Conservation (phyloP, 2,888 invertebrate species). For the Rotaria socialis region DNA sequence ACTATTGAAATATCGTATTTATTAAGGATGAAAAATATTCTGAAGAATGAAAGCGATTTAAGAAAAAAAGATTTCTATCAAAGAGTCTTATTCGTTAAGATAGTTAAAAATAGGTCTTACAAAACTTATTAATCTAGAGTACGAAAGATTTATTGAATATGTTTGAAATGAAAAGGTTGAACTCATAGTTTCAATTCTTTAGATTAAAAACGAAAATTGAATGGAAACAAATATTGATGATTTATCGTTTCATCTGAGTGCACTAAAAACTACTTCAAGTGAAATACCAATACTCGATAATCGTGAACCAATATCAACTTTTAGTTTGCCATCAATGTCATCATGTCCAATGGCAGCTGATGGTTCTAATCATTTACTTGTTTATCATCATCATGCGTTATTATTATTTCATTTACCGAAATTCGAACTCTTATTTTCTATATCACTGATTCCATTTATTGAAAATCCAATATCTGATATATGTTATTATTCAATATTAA, state of each 20-base stretch:
- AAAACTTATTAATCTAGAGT: no score
- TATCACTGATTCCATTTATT: background rate
- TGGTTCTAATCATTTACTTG: background rate
- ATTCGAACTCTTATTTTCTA: background rate
- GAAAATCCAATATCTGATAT: background rate
- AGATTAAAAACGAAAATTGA: background rate
- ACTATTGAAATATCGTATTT: no score
- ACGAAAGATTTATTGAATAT: no score
- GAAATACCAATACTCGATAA: background rate
- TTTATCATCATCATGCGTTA: background rate
- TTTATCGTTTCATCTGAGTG: background rate
- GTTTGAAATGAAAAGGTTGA: no score
- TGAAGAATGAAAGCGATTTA: no score
- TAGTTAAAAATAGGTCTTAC: no score
- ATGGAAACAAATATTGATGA: background rate
- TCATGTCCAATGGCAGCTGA: constrained; percentile 21
- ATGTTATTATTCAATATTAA: background rate
- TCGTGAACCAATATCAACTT: background rate
- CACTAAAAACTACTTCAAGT: background rate
- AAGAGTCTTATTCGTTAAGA: no score
- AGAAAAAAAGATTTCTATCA: no score
- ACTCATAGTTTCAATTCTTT: background rate
- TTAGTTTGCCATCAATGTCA: background rate
- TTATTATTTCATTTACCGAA: background rate
- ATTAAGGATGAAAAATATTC: no score